Percentiles rank a stretch among this genome's conserved stretches.
Conservation (phyloP, 35 echinoderm and acorn worm genomes). For the Diadema setosum region DNA sequence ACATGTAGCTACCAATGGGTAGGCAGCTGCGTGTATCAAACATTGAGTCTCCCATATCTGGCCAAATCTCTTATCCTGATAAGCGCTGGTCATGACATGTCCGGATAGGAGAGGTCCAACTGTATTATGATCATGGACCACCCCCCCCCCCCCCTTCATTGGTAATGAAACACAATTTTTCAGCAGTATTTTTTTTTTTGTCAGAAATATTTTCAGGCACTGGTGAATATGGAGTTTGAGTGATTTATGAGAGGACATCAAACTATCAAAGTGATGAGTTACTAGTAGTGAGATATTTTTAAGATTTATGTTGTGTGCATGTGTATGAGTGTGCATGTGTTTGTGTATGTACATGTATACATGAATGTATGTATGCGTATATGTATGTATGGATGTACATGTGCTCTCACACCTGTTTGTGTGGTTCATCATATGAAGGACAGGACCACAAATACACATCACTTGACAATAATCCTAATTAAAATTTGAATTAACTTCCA, state of each 20-base stretch:
- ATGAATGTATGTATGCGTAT: conserved; percentile 10
- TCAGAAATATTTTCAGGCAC: background rate
- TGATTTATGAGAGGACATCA: background rate
- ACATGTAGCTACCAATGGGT: no score
- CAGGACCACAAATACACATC: no score
- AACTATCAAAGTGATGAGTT: background rate
- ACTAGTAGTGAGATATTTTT: background rate
- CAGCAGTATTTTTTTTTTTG: background rate
- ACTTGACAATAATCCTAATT: no score
- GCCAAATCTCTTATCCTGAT: no score
- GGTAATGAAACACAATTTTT: background rate
- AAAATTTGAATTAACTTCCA: no score
- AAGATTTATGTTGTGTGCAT: background rate
- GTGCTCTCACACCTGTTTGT: background rate
- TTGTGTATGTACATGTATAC: conserved; percentile 4
- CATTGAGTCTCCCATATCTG: no score
- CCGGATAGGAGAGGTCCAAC: no score
- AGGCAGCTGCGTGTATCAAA: no score
- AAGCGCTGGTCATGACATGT: no score
- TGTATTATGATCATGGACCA: no score
- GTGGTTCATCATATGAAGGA: no score
- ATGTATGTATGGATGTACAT: background rate
- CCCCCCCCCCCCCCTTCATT: background rate
- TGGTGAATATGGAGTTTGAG: background rate
- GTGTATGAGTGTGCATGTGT: conserved; percentile 11